Evolutionary conservation across 1,140 invertebrate genomes (phyloP).

Genomic region (Hycleus cichorii): DNA sequence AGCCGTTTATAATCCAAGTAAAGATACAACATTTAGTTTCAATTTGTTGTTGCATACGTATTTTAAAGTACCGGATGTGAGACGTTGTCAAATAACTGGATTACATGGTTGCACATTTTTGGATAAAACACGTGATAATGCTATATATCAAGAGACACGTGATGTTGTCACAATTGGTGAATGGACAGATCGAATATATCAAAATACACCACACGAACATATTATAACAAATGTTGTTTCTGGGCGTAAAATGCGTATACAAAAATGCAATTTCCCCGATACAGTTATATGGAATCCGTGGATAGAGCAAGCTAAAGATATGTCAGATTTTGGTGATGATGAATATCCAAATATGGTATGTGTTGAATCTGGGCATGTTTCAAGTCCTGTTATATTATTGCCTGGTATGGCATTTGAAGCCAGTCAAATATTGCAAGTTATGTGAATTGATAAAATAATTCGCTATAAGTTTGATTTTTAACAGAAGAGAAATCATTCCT

Average conservation of each 20-base stretch:
- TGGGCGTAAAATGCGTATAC: conserved; percentile 82
- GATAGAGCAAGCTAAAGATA: conserved; percentile 84
- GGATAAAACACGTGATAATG: conserved; percentile 83
- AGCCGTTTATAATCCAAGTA: conserved; percentile 84
- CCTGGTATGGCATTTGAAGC: conserved; percentile 83
- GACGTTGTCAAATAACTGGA: conserved; percentile 82
- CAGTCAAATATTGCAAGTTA: conserved; percentile 75
- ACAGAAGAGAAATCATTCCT: no score
- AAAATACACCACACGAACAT: conserved; percentile 85
- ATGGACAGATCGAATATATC: conserved; percentile 90
- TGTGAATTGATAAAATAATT: conserved; percentile 26
- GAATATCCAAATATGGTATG: conserved; percentile 94
- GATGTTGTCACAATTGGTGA: conserved; percentile 83
- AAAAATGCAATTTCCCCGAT: conserved; percentile 91
- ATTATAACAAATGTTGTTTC: conserved; percentile 89
- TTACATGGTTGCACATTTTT: conserved; percentile 86
- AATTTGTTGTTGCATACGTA: conserved; percentile 91
- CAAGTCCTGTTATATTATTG: conserved; percentile 72
- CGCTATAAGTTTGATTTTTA: no score
- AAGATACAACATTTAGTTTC: conserved; percentile 85
- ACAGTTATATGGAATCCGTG: conserved; percentile 97
- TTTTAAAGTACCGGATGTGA: conserved; percentile 90
- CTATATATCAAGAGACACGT: conserved; percentile 77
- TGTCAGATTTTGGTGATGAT: conserved; percentile 89
- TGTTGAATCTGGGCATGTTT: conserved; percentile 87